Percentiles rank a stretch among this genome's conserved stretches.
These are phyloP conservation scores for Corapipo altera DNA, from an alignment of 2,113 vertebrate genomes.

Conservation along the genomic window DNA sequence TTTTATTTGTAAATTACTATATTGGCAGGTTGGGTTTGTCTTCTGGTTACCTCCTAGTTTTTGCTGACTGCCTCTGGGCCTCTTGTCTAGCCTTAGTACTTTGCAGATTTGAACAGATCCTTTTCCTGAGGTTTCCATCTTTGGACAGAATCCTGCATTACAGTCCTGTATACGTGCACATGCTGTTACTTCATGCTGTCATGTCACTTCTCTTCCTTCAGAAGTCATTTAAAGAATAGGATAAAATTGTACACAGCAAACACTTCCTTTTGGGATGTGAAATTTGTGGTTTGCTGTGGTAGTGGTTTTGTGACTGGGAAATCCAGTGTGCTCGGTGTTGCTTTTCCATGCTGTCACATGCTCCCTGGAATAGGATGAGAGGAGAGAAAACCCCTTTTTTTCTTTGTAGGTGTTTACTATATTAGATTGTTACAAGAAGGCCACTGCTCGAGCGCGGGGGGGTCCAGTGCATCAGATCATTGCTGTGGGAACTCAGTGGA, in stretches of 20 bases:
- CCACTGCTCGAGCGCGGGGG: neutral
- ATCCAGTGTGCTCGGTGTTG: neutral
- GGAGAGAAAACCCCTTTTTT: neutral
- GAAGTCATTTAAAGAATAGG: neutral
- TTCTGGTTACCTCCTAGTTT: neutral
- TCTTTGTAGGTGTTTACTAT: conserved; percentile 78
- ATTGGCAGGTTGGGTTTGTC: neutral
- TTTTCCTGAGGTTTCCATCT: neutral
- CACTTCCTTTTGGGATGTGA: neutral
- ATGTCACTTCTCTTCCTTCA: neutral
- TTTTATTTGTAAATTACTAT: neutral
- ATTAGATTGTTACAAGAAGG: conserved; percentile 83
- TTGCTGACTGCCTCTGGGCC: neutral
- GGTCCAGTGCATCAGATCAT: conserved; percentile 79
- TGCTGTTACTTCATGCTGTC: neutral
- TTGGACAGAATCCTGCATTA: neutral
- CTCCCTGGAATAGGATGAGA: neutral
- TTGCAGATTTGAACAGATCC: neutral
- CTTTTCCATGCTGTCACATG: neutral
- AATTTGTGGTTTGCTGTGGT: neutral
- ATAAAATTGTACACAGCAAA: neutral
- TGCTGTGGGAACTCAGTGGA: conserved; percentile 82
- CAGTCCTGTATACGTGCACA: fast-evolving
- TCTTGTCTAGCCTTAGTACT: neutral
- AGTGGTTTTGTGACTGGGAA: neutral